Percentiles rank a stretch among this genome's conserved stretches.
Conservation (phyloP, 2,797 vertebrate species). For the Dendrocincla fuliginosa region DNA sequence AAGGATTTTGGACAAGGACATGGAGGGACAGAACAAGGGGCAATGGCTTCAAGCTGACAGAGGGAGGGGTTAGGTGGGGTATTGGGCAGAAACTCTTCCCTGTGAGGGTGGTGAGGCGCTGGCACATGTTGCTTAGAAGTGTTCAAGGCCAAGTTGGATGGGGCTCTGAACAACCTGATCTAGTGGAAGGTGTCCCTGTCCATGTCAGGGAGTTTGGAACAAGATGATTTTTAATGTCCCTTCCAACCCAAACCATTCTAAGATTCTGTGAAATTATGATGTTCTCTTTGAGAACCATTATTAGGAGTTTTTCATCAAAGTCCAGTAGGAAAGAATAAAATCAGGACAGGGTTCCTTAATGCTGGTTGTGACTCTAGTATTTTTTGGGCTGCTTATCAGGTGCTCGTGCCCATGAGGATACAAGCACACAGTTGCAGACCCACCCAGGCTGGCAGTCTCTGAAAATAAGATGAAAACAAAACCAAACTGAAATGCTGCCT, state of each 20-base stretch:
- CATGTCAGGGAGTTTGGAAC: not conserved
- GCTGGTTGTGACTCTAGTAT: not conserved
- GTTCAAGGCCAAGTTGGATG: rapidly evolving
- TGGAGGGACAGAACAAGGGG: not conserved
- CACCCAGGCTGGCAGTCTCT: not conserved
- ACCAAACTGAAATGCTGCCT: not conserved
- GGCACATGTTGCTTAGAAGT: not conserved
- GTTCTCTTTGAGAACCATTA: not conserved
- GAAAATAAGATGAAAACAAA: not conserved
- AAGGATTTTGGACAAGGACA: not conserved
- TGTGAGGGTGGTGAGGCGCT: rapidly evolving
- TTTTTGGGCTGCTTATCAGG: not conserved
- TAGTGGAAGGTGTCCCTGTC: not conserved
- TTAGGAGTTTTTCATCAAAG: not conserved
- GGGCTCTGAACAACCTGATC: not conserved
- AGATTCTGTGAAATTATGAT: not conserved
- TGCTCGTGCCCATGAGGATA: rapidly evolving
- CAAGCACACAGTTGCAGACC: not conserved
- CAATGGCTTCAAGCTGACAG: not conserved
- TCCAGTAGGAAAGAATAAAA: not conserved
- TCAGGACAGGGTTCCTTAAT: not conserved
- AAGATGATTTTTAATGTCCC: no score
- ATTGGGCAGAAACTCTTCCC: not conserved
- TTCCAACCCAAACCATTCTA: not conserved
- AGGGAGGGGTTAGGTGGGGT: not conserved